Base-by-base conservation (phyloP, 1,140 invertebrate genomes). In the Mactra quadrangularis region DNA sequence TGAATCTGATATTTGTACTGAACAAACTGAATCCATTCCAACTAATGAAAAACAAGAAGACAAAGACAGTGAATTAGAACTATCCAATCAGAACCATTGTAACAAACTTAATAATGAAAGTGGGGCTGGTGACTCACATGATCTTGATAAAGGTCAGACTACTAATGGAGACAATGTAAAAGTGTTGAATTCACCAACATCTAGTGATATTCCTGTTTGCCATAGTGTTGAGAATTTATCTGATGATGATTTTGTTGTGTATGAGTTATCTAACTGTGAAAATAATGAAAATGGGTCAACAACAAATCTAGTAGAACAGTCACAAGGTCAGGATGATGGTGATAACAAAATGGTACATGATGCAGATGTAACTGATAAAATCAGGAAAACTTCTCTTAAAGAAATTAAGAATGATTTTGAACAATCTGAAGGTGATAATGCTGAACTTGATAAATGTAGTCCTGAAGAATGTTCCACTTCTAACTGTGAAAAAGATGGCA, bases 201-300 rank as follows among this genome's bases (percentile, higher is more conserved):
- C n/a, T n/a, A n/a, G n/a, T n/a, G n/a, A n/a, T n/a, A n/a, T n/a
- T n/a, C 64, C 64, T 13, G 41, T 68, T 13, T 72, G 70, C 25
- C 33, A 72, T 9, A 72, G 70, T 57, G 13, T 55, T 15, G 70
- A 72, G 19, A 35, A 72, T 38, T 22, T 72, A 31, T 72, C 70
- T 1, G 70, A 72, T 11, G 22, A 29, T 57, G 70, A 72, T 11
- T 72, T 72, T 72, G 53, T 72, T 3, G n/a, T 72, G 25, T 72
- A 35, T 72, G 70, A 72, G 15, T 15, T 41, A 41, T 6, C 6
- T 41, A 7, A 6, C 6, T 7, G 6, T 7, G 38, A 41, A 41
- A 15, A 6, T 7, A 41, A 15, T 41, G 38, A 41, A 7, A 41
- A 41, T 41, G 38, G 15, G 6, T 41, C 38, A 41, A 41, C 6